Evolutionary conservation across 2,888 invertebrate species (phyloP).

Genomic region (Elysia crispata): DNA sequence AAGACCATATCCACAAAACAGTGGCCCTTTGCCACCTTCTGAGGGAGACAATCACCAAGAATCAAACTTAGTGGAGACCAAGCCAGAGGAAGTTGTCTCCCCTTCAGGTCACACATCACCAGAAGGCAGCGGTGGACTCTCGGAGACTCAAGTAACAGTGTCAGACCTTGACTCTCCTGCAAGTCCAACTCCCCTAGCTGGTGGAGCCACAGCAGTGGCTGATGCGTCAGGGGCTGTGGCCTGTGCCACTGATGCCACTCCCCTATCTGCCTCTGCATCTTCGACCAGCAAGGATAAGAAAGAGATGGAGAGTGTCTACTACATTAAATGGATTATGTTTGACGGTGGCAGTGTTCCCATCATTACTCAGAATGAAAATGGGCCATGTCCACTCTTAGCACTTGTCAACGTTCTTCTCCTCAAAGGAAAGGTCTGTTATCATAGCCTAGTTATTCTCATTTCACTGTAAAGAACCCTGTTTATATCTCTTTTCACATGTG

Average conservation of each 20-base stretch:
- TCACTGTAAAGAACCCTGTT: too few relatives aligned
- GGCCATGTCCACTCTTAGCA: slow-evolving; percentile 81
- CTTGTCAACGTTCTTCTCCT: slow-evolving; percentile 80
- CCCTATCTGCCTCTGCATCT: slow-evolving; percentile 5
- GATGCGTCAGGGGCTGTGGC: slow-evolving; percentile 11
- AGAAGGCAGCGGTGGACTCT: neutral
- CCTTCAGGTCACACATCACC: neutral
- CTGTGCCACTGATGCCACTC: slow-evolving; percentile 18
- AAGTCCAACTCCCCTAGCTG: neutral
- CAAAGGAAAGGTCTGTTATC: slow-evolving; percentile 73
- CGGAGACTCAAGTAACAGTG: slow-evolving; percentile 33
- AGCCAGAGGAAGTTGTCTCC: neutral
- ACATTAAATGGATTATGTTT: slow-evolving; percentile 80
- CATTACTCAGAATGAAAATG: slow-evolving; percentile 81
- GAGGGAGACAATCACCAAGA: too few relatives aligned
- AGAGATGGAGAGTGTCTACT: slow-evolving; percentile 74
- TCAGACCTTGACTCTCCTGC: slow-evolving; percentile 33
- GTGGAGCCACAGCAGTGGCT: neutral
- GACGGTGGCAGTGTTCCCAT: slow-evolving; percentile 77
- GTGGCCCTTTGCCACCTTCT: too few relatives aligned
- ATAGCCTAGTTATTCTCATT: too few relatives aligned
- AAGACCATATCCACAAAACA: neutral
- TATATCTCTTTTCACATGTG: too few relatives aligned
- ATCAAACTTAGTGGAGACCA: too few relatives aligned
- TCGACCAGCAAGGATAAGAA: neutral